Percentiles rank a stretch among this genome's conserved stretches.
Evolutionary conservation across 1,140 invertebrate genomes (phyloP).

Genomic region (Bombus ignitus): DNA sequence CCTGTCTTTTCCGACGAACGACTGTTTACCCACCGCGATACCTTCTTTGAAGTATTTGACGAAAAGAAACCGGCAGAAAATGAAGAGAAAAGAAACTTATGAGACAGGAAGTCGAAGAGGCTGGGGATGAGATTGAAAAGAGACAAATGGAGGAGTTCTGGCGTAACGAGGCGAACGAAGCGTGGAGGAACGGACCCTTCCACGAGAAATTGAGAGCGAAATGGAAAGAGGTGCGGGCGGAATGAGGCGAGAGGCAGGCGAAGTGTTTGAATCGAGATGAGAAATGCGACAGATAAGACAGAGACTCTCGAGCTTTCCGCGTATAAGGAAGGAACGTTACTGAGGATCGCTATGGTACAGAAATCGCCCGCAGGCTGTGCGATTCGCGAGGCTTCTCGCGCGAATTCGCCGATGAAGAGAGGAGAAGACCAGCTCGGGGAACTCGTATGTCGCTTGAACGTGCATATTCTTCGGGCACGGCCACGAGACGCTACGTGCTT

Average conservation of each 20-base stretch:
- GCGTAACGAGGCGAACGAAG: conserved; percentile 3
- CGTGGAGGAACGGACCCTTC: not conserved
- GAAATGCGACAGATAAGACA: conserved; percentile 2
- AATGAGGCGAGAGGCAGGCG: not conserved
- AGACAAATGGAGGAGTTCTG: not conserved
- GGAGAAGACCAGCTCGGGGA: not conserved
- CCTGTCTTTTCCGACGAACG: no score
- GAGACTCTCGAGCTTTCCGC: not conserved
- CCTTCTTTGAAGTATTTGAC: not conserved
- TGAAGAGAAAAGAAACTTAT: not conserved
- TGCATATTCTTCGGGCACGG: conserved; percentile 25
- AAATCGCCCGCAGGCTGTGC: not conserved
- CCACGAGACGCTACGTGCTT: conserved; percentile 28
- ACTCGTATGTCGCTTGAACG: not conserved
- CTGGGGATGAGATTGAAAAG: not conserved
- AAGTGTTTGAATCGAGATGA: not conserved
- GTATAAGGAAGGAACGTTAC: not conserved
- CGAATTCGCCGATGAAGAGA: not conserved
- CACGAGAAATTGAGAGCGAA: conserved; percentile 26
- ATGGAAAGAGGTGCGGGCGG: not conserved
- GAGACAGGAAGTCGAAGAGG: not conserved
- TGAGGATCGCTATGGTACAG: not conserved
- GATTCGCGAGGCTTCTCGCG: not conserved
- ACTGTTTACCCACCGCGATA: conserved; percentile 11
- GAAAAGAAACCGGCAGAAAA: not conserved